Base-by-base conservation (phyloP, 1,140 invertebrate genomes). In the Babylonia areolata region DNA sequence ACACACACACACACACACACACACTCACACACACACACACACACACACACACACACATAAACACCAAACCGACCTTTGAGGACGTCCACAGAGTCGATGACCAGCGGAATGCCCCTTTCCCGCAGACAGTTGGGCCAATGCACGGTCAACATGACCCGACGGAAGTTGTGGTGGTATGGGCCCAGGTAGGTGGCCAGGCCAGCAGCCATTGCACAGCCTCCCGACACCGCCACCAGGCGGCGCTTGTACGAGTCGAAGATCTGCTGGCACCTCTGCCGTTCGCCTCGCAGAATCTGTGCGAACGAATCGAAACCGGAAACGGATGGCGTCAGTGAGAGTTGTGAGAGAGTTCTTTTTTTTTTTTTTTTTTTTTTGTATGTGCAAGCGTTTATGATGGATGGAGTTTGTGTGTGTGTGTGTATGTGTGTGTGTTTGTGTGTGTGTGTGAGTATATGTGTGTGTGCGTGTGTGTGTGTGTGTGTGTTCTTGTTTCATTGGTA, bases 121-220 rank as follows among this genome's bases (percentile, higher is more conserved):
- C 91, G 85, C 33, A 94, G 89, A 90, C 93, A 94, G 87, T 91
- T 92, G 69, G 94, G 93, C 94, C 94, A 94, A 42, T 93, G 90
- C 12, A 93, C 89, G 12, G 94, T 94, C 39, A 94, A 87, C 92
- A 94, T 94, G 31, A 91, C 79, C 20, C 93, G 89, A 31, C 93
- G 87, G 87, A 94, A 94, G 87, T 89, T 92, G 82, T 94, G 92
- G 80, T 94, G 91, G 88, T 94, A 94, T 0, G 93, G 92, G 12
- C 94, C 94, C 0, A 94, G 91, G 87, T 94, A 94, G 2, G 89
- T 91, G 28, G 90, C 86, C 86, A 94, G 93, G 3, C 89, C 93
- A 12, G 92, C 89, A 0, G 93, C 92, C 88, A 94, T 92, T 0
- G 93, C 93, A 90, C 91, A 92, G 17, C 92, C 92, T 46, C 94